A percentile compares a stretch with the other conserved stretches of the same genome.
Conservation (phyloP, 2,113 vertebrate species). For the Semnornis frantzii region DNA sequence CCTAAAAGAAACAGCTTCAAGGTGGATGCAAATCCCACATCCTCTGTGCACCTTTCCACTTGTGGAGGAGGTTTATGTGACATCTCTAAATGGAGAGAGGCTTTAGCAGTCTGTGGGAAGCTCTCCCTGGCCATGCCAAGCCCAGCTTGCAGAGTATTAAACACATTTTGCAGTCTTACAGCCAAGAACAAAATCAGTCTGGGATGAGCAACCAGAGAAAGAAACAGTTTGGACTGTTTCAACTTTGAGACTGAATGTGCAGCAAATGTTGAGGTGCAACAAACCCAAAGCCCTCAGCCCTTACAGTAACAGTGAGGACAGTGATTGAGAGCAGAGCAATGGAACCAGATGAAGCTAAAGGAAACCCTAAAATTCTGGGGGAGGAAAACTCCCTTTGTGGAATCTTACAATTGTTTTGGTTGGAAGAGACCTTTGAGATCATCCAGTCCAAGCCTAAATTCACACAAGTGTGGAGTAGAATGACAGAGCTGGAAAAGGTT, state of each 20-base stretch:
- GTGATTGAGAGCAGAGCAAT: neutral
- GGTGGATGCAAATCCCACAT: neutral
- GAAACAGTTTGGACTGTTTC: neutral
- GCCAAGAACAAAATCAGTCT: neutral
- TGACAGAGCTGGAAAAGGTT: too few relatives aligned
- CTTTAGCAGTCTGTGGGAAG: neutral
- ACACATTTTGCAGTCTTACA: neutral
- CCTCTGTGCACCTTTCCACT: neutral
- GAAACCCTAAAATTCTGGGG: neutral
- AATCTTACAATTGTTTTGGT: neutral
- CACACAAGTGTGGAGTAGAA: too few relatives aligned
- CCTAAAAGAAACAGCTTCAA: neutral
- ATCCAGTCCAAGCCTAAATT: neutral
- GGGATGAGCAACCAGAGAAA: neutral
- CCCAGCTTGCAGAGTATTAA: neutral
- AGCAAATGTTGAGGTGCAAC: neutral
- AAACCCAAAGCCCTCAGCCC: accelerated
- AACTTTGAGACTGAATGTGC: neutral
- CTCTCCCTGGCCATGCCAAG: neutral
- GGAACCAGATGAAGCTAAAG: neutral
- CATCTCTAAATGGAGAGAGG: neutral
- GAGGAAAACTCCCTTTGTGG: neutral
- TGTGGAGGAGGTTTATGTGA: neutral
- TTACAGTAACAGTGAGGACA: neutral
- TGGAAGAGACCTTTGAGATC: neutral